Percentiles rank a stretch among this genome's conserved stretches.
Conservation (phyloP, 2,113 vertebrate genomes). For the Phrynosoma blainvillii region DNA sequence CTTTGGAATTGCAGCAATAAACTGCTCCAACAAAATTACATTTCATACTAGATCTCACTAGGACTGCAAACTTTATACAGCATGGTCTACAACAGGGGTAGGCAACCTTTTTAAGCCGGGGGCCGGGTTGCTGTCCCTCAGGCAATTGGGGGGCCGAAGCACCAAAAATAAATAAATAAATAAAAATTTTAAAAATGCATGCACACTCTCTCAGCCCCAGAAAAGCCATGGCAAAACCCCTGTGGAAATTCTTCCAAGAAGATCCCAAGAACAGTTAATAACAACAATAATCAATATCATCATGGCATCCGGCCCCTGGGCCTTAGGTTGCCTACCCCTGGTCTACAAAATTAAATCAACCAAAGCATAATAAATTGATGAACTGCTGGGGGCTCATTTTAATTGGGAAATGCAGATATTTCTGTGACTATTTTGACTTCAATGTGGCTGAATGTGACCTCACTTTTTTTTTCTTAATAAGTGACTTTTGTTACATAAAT, state of each 20-base stretch:
- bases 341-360: not conserved
- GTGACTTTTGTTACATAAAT: not conserved
- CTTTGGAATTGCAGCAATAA: not conserved
- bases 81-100: not conserved
- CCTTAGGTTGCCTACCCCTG: too few species aligned
- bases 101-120: too few species aligned
- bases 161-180: too few species aligned
- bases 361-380: not conserved
- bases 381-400: not conserved
- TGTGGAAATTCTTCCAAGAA: too few species aligned
- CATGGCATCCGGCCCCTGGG: too few species aligned
- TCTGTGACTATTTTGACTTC: not conserved
- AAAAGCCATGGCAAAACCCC: too few species aligned
- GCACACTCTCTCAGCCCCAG: too few species aligned
- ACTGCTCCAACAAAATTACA: not conserved
- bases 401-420: not conserved
- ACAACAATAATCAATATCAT: too few species aligned
- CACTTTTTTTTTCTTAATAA: not conserved
- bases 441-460: not conserved
- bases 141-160: too few species aligned
- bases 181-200: too few species aligned
- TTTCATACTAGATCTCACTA: not conserved
- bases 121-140: too few species aligned
- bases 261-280: too few species aligned
- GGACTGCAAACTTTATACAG: not conserved